These are phyloP conservation scores for Thryonomys swinderianus DNA, from an alignment of 2,113 vertebrate genomes.

Conservation along the genomic window DNA sequence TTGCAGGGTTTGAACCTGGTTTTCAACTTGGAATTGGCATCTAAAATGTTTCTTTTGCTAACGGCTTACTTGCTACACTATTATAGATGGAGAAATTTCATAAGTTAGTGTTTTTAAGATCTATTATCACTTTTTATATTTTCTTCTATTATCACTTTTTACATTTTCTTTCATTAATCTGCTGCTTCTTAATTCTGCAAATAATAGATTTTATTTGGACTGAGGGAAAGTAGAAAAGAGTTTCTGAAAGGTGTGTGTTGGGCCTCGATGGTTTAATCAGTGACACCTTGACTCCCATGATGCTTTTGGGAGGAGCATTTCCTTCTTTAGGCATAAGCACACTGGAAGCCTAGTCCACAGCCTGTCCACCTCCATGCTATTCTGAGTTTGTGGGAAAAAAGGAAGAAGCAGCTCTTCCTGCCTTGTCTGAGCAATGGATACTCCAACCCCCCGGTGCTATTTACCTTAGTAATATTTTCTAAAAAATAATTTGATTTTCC, in stretches of 20 bases:
- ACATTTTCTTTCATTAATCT: neutral
- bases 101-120: neutral
- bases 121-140: neutral
- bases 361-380: neutral
- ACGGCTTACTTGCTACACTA: neutral
- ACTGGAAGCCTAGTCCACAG: neutral
- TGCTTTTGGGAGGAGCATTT: neutral
- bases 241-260: neutral
- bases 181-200: neutral
- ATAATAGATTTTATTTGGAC: neutral
- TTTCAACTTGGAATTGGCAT: neutral
- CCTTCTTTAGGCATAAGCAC: neutral
- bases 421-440: neutral
- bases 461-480: neutral
- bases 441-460: neutral
- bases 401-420: neutral
- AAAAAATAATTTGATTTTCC: neutral
- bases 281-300: neutral
- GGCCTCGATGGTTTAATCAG: neutral
- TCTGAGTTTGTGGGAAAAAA: neutral
- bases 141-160: neutral
- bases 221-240: neutral
- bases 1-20: neutral
- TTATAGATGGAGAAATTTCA: conserved; percentile 8
- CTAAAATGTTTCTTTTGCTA: conserved; percentile 8